These are phyloP conservation scores for Tanypteryx hageni DNA, from an alignment of 2,888 invertebrate species.

Conservation along the genomic window DNA sequence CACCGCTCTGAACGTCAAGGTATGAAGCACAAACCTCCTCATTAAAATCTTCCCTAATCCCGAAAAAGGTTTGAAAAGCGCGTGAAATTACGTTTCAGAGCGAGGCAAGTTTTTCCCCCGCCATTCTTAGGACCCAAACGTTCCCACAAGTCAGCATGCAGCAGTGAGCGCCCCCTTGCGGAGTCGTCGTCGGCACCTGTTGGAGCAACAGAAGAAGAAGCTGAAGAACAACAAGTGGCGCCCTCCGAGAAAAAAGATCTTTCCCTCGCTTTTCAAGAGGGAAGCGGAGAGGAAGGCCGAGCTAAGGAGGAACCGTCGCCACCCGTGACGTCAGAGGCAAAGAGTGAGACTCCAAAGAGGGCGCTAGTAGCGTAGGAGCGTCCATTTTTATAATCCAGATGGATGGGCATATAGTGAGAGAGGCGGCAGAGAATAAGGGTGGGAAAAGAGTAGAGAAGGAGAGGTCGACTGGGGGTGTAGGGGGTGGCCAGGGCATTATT, in stretches of 20 bases:
- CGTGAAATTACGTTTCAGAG: background rate
- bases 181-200: slow-evolving; percentile 30
- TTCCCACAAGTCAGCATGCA: too few relatives aligned
- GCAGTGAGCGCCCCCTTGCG: background rate
- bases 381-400: background rate
- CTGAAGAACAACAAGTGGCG: slow-evolving; percentile 31
- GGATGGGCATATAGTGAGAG: background rate
- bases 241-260: background rate
- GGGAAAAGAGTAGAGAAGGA: too few relatives aligned
- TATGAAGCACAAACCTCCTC: background rate
- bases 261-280: slow-evolving; percentile 4
- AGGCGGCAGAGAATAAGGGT: too few relatives aligned
- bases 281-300: background rate
- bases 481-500: too few relatives aligned
- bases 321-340: background rate
- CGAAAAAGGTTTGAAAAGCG: background rate
- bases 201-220: slow-evolving; percentile 6
- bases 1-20: too few relatives aligned
- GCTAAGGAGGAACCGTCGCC: background rate
- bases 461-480: too few relatives aligned
- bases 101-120: background rate
- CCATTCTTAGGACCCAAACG: too few relatives aligned
- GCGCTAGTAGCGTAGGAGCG: background rate
- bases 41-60: background rate
- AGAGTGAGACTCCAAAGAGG: too few relatives aligned